These are phyloP conservation scores for Hydrochoerus hydrochaeris DNA, from an alignment of 2,113 vertebrate genomes.

Conservation along the genomic window DNA sequence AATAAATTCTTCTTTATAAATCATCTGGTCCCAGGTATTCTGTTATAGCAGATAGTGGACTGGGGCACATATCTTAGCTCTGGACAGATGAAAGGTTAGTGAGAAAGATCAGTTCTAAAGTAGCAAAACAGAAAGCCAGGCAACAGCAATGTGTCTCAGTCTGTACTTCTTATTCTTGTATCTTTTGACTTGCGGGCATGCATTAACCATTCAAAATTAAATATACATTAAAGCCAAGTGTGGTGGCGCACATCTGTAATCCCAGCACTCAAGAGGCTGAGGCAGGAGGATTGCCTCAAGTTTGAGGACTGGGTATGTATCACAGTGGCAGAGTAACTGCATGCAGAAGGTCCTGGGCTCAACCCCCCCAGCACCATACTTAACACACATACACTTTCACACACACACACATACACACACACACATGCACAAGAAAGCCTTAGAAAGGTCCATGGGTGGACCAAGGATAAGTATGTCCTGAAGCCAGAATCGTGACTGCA, in stretches of 20 bases:
- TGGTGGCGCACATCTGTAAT: background rate
- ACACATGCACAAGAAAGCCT: background rate
- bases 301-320: background rate
- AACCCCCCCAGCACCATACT: background rate
- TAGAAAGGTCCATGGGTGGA: background rate
- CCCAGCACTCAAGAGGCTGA: background rate
- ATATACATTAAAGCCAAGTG: background rate
- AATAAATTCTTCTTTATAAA: background rate
- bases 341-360: background rate
- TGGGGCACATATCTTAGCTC: background rate
- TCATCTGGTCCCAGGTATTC: background rate
- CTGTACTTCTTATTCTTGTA: background rate
- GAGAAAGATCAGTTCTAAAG: background rate
- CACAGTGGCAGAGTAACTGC: background rate
- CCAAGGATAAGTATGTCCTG: background rate
- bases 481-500: background rate
- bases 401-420: background rate
- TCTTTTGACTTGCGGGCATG: background rate
- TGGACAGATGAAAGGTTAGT: background rate
- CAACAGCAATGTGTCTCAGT: background rate
- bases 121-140: background rate
- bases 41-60: background rate
- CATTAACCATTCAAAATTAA: background rate
- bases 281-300: background rate
- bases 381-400: no score